Conservation (phyloP, 1,140 invertebrate species). For the Planococcus citri region DNA sequence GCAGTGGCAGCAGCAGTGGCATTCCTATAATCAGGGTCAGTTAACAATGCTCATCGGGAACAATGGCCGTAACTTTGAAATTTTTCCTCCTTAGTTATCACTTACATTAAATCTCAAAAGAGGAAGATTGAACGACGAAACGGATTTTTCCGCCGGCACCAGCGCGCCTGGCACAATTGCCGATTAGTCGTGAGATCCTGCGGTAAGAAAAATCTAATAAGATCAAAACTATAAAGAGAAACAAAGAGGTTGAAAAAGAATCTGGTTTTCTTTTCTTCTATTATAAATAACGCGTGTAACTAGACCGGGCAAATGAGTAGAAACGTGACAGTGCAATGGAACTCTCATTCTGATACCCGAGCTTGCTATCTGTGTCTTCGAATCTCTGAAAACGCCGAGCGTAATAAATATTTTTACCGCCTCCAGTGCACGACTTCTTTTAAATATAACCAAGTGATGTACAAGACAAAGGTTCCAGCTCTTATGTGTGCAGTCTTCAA, state of each 20-base stretch:
- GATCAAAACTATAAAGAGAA: constrained; percentile 11
- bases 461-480: neutral
- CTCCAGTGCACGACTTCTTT: constrained; percentile 19
- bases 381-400: constrained; percentile 7
- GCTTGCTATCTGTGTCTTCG: neutral
- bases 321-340: constrained; percentile 18
- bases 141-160: constrained; percentile 6
- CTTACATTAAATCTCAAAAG: neutral
- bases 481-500: no score
- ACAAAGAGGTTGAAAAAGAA: neutral
- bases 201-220: constrained; percentile 14
- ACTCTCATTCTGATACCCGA: constrained; percentile 5
- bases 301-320: constrained; percentile 15
- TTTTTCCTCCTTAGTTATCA: neutral
- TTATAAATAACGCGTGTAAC: constrained; percentile 20
- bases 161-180: neutral
- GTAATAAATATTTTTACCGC: constrained; percentile 20
- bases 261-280: constrained; percentile 18
- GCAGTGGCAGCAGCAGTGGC: neutral
- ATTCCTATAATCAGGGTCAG: neutral
- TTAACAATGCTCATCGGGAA: neutral
- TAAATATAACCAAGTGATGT: neutral
- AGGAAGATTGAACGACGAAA: neutral
- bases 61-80: neutral
- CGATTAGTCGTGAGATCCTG: constrained; percentile 8